Evolutionary conservation across 2,888 invertebrate genomes (phyloP), one percentile per base, ranked within the genome.

Genomic region (Brachyptera risi): DNA sequence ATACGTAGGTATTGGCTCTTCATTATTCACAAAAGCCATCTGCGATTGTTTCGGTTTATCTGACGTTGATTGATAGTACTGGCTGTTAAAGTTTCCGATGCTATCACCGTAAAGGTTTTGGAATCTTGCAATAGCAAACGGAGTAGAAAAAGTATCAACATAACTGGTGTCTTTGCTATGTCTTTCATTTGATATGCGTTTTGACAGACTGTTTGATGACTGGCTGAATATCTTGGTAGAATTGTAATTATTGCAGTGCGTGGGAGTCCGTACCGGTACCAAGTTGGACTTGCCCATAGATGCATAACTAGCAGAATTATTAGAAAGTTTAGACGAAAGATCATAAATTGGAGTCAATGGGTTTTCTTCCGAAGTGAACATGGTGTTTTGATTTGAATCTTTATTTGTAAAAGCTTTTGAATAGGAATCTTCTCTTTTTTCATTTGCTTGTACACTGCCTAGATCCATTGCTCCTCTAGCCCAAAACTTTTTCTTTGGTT

Each of bases 61-160:
- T n/a, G n/a, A n/a, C n/a, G n/a, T n/a, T n/a, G n/a, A n/a, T n/a
- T n/a, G n/a, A n/a, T n/a, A n/a, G n/a, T n/a, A n/a, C n/a, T n/a
- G n/a, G n/a, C n/a, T n/a, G n/a, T n/a, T n/a, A n/a, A n/a, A n/a
- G n/a, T n/a, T n/a, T n/a, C n/a, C n/a, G n/a, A n/a, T n/a, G n/a
- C n/a, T n/a, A n/a, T n/a, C n/a, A n/a, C 42, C 42, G 21, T 42
- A 42, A 11, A 42, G 42, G 21, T 42, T 42, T 21, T 42, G 42
- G 19, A 42, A 42, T 15, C n/a, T 42, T 42, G 42, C 42, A 2
- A 42, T 1, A 2, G 42, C 21, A 21, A 19, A 21, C 3, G 42
- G 42, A 19, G 42, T 42, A 17, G 19, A 19, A 9, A 17, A 42
- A 4, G 42, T 17, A 42, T 42, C 21, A 3, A n/a, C n/a, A n/a